A percentile compares a stretch with the other conserved stretches of the same genome.
Conservation (phyloP, 2,797 vertebrate genomes). For the Semotilus atromaculatus region DNA sequence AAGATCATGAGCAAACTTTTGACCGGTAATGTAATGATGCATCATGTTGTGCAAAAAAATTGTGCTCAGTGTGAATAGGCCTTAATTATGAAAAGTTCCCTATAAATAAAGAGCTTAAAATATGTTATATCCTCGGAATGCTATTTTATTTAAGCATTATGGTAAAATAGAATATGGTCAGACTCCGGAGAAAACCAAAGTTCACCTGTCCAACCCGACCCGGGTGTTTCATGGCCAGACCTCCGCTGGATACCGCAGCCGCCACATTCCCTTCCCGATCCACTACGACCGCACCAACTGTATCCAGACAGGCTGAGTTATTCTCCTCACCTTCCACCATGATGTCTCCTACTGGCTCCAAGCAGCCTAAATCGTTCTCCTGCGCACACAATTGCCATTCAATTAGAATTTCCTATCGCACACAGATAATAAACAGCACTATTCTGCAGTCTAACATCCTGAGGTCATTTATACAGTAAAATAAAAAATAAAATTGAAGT, state of each 20-base stretch:
- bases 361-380: conserved; percentile 47
- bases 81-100: not conserved
- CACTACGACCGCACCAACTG: conserved; percentile 95
- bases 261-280: conserved; percentile 98
- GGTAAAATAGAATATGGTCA: not conserved
- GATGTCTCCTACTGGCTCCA: conserved; percentile 45
- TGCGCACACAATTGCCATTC: conserved; percentile 7
- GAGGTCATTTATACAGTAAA: conserved; percentile 12
- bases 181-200: not conserved
- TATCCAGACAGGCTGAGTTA: conserved; percentile 90
- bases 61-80: not conserved
- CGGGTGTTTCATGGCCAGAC: conserved; percentile 96
- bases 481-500: conserved; percentile 20
- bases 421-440: not conserved
- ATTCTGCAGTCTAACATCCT: conserved; percentile 9
- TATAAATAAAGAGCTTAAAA: not conserved
- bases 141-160: not conserved
- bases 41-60: not conserved
- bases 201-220: conserved; percentile 96
- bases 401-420: conserved; percentile 10
- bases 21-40: not conserved
- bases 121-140: not conserved
- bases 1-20: not conserved
- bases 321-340: conserved; percentile 74
- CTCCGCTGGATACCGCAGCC: conserved; percentile 97